Percentiles rank a stretch among this genome's conserved stretches.
Evolutionary conservation across 1,140 invertebrate genomes (phyloP).

Genomic region (Brachionus sp.): DNA sequence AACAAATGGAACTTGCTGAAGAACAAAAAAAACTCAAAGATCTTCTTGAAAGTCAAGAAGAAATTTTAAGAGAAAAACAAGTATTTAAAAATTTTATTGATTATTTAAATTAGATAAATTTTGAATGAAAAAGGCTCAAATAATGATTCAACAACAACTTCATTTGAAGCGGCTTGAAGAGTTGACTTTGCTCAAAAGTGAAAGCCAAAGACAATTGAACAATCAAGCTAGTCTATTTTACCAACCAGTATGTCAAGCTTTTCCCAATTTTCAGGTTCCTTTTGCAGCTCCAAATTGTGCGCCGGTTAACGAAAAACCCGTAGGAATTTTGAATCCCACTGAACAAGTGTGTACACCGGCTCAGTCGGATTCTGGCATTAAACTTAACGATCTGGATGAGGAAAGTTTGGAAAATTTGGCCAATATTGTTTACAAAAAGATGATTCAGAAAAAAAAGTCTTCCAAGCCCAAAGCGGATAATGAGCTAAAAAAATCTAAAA

Average conservation of each 20-base stretch:
- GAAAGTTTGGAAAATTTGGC: slow-evolving; percentile 34
- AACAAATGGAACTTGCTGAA: slow-evolving; percentile 27
- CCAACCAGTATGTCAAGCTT: neutral
- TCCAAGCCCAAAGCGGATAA: neutral
- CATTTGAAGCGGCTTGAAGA: slow-evolving; percentile 19
- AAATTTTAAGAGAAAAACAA: slow-evolving; percentile 42
- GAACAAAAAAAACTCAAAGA: slow-evolving; percentile 36
- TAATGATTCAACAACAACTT: slow-evolving; percentile 20
- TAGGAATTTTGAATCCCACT: too few species aligned
- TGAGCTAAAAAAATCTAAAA: neutral
- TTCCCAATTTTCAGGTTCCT: neutral
- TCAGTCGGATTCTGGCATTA: slow-evolving; percentile 6
- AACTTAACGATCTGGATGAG: slow-evolving; percentile 19
- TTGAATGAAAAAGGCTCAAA: neutral
- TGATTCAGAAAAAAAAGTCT: neutral
- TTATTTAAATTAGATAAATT: neutral
- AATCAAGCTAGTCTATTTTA: neutral
- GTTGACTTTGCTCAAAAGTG: neutral
- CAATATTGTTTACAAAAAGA: slow-evolving; percentile 42
- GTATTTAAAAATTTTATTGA: neutral
- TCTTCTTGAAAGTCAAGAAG: slow-evolving; percentile 24
- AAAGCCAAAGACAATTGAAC: neutral
- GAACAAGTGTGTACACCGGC: neutral
- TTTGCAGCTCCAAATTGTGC: neutral
- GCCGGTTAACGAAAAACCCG: neutral